Base-by-base conservation (phyloP, 2,113 vertebrate genomes). In the Neolamprologus variostigma region DNA sequence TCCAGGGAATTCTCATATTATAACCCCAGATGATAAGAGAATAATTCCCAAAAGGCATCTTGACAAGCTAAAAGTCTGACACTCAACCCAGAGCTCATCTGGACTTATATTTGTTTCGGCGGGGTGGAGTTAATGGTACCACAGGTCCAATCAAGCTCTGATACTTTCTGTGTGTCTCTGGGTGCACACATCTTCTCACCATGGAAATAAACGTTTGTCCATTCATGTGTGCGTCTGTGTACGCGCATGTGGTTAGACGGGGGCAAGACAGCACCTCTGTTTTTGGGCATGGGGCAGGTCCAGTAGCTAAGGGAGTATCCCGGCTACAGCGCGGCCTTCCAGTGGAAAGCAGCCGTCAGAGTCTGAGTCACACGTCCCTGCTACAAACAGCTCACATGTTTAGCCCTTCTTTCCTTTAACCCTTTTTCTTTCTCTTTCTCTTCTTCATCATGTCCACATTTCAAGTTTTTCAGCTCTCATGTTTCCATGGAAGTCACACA, bases 51-150 rank as follows among this genome's bases (percentile, higher is more conserved):
- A 33, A 26, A 76, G 76, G 82, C 90, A 88, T 92, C 84, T 11
- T 86, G 50, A 47, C 28, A 14, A 87, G 82, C 88, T 73, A 21
- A 53, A 80, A 61, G 71, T 91, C 84, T 35, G 26, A 91, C 85
- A 59, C 73, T 90, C 81, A 82, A 73, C 7, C 55, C 54, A 14
- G 45, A 78, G 61, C 37, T 33, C 54, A 80, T 84, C 89, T 71
- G 86, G 26, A 59, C 81, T 93, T 89, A 84, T 94, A 96, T 92
- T 91, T 92, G 87, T 94, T 89, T 84, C 82, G 33, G 86, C 85
- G 81, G 95, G 95, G 94, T 95, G 95, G 94, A 95, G 93, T 91
- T 94, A 81, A 90, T 88, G 91, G 84, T 91, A 81, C 89, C 84
- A 90, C 86, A 86, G 88, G 90, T 95, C 95, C 95, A 95, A 94